A percentile compares a stretch with the other conserved stretches of the same genome.
Evolutionary conservation across 2,888 invertebrate genomes (phyloP).

Genomic region (Coleophora flavipennella): DNA sequence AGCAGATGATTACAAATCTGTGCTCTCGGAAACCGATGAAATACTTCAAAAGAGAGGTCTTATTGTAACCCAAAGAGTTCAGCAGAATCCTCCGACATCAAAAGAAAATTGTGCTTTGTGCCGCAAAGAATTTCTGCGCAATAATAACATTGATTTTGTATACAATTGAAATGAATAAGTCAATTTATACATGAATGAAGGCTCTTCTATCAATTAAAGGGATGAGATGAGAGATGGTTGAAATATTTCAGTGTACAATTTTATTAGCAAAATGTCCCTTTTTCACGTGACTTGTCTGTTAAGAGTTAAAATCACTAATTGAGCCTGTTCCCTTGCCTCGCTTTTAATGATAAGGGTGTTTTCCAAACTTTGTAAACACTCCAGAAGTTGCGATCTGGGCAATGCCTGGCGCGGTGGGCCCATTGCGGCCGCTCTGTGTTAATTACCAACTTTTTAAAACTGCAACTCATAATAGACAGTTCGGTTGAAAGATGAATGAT

Average conservation of each 20-base stretch:
- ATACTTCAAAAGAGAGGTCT: constrained; percentile 33
- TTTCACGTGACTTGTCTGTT: background rate
- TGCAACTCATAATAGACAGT: constrained; percentile 71
- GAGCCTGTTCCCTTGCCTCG: constrained; percentile 5
- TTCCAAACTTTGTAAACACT: constrained; percentile 58
- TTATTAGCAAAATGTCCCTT: background rate
- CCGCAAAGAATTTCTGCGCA: constrained; percentile 24
- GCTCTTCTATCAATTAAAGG: too few species aligned
- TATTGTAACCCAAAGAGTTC: constrained; percentile 35
- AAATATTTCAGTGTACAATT: background rate
- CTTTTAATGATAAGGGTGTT: constrained; percentile 63
- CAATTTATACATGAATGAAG: constrained; percentile 18
- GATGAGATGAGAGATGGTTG: background rate
- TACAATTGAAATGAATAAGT: constrained; percentile 22
- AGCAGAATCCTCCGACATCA: constrained; percentile 36
- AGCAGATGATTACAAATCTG: constrained; percentile 30
- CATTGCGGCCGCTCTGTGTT: constrained; percentile 39
- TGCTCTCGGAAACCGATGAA: constrained; percentile 26
- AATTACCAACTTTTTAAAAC: constrained; percentile 69
- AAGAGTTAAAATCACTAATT: background rate
- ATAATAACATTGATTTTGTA: constrained; percentile 35
- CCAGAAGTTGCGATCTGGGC: constrained; percentile 52
- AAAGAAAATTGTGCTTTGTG: constrained; percentile 31
- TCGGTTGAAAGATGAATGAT: constrained; percentile 65
- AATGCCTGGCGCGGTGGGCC: too few species aligned